Percentiles rank a stretch among this genome's conserved stretches.
These are phyloP conservation scores for Phainopepla nitens DNA, from an alignment of 2,113 vertebrate species.

Conservation along the genomic window DNA sequence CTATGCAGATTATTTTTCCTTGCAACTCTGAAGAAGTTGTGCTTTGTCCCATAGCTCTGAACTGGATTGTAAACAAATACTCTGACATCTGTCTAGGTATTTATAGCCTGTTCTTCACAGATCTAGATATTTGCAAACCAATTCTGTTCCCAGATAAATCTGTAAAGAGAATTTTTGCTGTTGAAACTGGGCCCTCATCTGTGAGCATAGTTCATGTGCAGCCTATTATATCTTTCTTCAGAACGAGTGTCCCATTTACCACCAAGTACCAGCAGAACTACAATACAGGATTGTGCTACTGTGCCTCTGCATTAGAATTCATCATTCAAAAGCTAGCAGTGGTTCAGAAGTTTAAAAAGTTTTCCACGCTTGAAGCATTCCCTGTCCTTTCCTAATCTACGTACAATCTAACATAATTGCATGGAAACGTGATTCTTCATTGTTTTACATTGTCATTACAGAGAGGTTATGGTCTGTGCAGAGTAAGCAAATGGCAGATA, in stretches of 20 bases:
- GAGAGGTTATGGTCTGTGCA: not conserved
- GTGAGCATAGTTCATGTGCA: not conserved
- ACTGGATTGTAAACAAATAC: not conserved
- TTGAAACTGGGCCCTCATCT: not conserved
- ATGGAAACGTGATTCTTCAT: not conserved
- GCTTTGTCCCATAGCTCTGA: not conserved
- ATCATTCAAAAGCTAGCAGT: not conserved
- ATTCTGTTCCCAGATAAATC: not conserved
- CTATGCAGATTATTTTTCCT: not conserved
- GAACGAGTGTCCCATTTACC: not conserved
- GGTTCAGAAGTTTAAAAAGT: not conserved
- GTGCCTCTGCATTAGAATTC: not conserved
- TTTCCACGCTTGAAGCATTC: not conserved
- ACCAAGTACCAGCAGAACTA: not conserved
- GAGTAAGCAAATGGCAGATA: not conserved
- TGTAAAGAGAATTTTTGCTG: not conserved
- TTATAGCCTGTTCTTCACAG: not conserved
- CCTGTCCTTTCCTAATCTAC: not conserved
- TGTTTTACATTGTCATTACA: not conserved
- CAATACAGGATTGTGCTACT: accelerated
- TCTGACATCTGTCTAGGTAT: not conserved
- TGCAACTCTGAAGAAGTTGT: not conserved
- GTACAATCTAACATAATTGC: not conserved
- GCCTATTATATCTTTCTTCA: not conserved
- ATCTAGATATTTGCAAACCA: not conserved